Evolutionary conservation across 2,797 vertebrate genomes (phyloP), one percentile per base, ranked within the genome.

Genomic region (Sebastiscus albofasciatus): DNA sequence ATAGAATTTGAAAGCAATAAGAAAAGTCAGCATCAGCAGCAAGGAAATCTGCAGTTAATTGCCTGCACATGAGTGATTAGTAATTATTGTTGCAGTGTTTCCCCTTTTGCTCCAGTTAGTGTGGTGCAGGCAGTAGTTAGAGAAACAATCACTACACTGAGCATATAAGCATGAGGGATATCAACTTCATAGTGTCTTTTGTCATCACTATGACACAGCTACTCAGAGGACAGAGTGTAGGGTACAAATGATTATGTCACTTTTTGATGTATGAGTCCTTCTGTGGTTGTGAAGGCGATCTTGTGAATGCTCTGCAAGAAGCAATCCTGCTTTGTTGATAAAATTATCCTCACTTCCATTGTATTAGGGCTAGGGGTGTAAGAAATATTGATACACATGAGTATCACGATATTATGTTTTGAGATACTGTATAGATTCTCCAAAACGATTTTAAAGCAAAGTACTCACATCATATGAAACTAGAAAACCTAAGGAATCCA

Each of bases 1-100:
- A 89, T 77, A 68, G 27, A 69, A 79, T 64, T 61, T 80, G 66
- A 73, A 88, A 70, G 77, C 77, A 67, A 69, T 80, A 66, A 83
- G 68, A 70, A 52, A 82, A 81, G 52, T 42, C 20, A 67, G 67
- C 67, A 76, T 75, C 56, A 12, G 49, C 72, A 66, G 66, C 66
- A 61, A 55, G 36, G 29, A 72, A 77, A 79, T 81, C 68, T 79
- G 77, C 75, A 64, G 67, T 62, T 72, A 85, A 79, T 72, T 70
- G 72, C 16, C 71, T 54, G 66, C 66, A 75, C 59, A 60, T 71
- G 52, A 77, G 69, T 24, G 72, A 79, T 79, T 67, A 52, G 55
- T 80, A 77, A 80, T 80, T 82, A 73, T 67, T 56, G 68, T 55
- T 61, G 34, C 64, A 79, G 27, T 80, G 52, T 81, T 73, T 80